Base-by-base conservation (phyloP, 2,888 invertebrate genomes). In the Aphodius sticticus region DNA sequence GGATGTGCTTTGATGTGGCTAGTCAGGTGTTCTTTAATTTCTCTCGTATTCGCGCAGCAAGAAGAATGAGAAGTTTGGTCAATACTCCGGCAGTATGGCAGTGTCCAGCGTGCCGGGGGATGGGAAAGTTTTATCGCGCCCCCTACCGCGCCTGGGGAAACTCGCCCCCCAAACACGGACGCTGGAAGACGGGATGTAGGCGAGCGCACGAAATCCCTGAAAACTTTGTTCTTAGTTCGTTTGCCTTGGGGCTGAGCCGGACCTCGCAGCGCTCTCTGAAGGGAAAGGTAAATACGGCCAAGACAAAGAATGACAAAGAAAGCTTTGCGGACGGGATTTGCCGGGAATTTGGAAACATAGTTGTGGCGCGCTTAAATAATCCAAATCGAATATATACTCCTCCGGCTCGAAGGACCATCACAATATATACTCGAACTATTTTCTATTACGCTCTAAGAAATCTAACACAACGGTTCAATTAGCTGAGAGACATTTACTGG, bases 361-460 rank as follows among this genome's bases (percentile, higher is more conserved):
- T 83, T 82, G 83, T 83, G 86, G 85, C 86, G 85, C 86, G 85
- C 86, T 86, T 86, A 85, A 86, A 87, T 87, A 86, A 87, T 86
- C 86, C 85, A 85, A 83, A 83, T 83, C 84, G 83, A 77, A 77
- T 76, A 78, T 38, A 70, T 38, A 53, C 53, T 53, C 12, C 53
- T 12, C 12, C 53, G 53, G 53, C 53, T 12, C 53, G 53, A 5
- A 53, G 53, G 53, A 53, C 53, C 53, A 53, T 53, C 7, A 12
- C 53, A 9, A 53, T 53, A 12, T 53, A 38, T 53, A 53, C 53
- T 53, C 12, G 9, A 53, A 53, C 53, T 12, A 53, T 53, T 53
- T 53, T 53, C 53, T 53, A 53, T 53, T 53, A 53, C 26, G 53
- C 12, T 53, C 53, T 53, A 9, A 53, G 53, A 53, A 38, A n/a